These are phyloP conservation scores for Teleogryllus oceanicus DNA, from an alignment of 2,888 invertebrate genomes.

Conservation along the genomic window DNA sequence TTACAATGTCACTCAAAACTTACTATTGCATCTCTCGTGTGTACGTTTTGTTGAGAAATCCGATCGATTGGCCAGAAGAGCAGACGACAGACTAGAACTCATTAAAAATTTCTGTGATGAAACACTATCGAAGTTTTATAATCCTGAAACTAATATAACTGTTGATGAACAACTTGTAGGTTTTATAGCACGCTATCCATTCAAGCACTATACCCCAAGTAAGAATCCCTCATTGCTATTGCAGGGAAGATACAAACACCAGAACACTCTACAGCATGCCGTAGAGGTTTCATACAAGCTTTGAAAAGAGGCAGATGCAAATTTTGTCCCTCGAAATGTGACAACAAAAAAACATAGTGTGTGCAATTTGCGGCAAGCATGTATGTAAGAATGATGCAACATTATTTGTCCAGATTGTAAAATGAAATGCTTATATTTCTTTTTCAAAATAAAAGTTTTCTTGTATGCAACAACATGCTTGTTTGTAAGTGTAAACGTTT, in stretches of 20 bases:
- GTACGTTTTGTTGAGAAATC: too few relatives aligned
- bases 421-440: background rate
- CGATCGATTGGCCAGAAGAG: too few relatives aligned
- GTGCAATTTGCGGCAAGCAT: background rate
- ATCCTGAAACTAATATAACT: background rate
- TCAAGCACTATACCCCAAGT: background rate
- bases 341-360: background rate
- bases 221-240: background rate
- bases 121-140: background rate
- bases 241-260: too few relatives aligned
- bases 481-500: too few relatives aligned
- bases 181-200: background rate
- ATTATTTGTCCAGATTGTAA: background rate
- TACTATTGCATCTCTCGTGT: too few relatives aligned
- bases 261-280: too few relatives aligned
- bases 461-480: background rate
- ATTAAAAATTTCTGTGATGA: too few relatives aligned
- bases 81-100: too few relatives aligned
- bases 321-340: background rate
- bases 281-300: too few relatives aligned
- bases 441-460: background rate
- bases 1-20: too few relatives aligned
- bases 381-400: background rate
- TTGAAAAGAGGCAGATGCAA: too few relatives aligned
- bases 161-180: background rate